A percentile compares a stretch with the other conserved stretches of the same genome.
Evolutionary conservation across 2,888 invertebrate genomes (phyloP).

Genomic region (Melinaea menophilus): DNA sequence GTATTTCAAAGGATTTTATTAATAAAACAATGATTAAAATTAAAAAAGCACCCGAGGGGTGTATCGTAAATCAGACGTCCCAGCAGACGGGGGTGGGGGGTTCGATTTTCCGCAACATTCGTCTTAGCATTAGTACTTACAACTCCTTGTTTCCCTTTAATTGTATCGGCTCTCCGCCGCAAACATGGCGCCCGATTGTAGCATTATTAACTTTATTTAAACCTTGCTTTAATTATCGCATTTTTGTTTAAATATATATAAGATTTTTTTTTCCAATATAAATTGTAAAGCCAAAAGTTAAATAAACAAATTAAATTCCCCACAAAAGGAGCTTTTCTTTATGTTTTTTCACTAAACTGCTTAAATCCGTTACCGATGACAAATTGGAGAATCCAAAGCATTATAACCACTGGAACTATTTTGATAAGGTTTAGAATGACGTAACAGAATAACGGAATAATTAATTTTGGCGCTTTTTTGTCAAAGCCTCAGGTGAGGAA

Average conservation of each 20-base stretch:
- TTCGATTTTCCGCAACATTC: constrained; percentile 78
- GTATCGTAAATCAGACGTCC: constrained; percentile 73
- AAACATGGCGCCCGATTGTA: constrained; percentile 15
- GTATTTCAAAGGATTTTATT: constrained; percentile 25
- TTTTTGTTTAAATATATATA: too few relatives aligned
- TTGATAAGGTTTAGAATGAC: constrained; percentile 33
- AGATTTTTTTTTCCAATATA: too few relatives aligned
- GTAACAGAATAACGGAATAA: constrained; percentile 21
- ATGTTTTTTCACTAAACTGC: constrained; percentile 9
- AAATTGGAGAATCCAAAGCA: constrained; percentile 3
- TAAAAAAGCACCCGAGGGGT: constrained; percentile 49
- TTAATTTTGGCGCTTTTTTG: constrained; percentile 55
- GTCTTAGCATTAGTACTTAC: constrained; percentile 74
- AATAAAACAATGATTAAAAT: constrained; percentile 43
- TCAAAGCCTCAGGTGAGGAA: constrained; percentile 66
- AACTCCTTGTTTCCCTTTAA: constrained; percentile 73
- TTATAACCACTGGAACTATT: constrained; percentile 5
- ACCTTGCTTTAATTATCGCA: not conserved
- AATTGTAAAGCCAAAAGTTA: constrained; percentile 17
- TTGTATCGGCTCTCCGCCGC: constrained; percentile 66
- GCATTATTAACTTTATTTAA: constrained; percentile 1
- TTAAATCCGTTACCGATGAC: constrained; percentile 22
- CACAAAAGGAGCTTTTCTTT: constrained; percentile 16
- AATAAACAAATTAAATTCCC: constrained; percentile 26
- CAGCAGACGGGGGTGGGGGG: constrained; percentile 53